Conservation (phyloP, 1,140 invertebrate genomes). For the Conus betulinus region DNA sequence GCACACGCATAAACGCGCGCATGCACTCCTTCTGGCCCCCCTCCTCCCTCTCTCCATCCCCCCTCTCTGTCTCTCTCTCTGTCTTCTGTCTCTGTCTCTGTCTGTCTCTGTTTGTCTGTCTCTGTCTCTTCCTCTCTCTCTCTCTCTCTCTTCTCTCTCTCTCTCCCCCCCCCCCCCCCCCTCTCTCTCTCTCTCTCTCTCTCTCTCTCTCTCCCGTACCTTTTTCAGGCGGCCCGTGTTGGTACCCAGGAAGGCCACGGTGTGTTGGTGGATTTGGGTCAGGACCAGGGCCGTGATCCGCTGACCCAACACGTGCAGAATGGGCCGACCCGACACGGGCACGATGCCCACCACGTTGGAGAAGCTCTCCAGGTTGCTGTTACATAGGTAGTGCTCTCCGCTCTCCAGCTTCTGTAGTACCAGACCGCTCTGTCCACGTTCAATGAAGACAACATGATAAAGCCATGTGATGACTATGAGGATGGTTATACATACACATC, state of each 20-base stretch:
- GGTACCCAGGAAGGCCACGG: constrained; percentile 96
- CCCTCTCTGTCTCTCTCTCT: too few species aligned
- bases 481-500: background rate
- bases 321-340: constrained; percentile 42
- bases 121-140: background rate
- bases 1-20: too few species aligned
- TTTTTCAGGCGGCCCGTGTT: constrained; percentile 85
- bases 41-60: too few species aligned
- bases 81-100: too few species aligned
- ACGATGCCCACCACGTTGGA: constrained; percentile 56
- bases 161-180: background rate
- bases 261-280: constrained; percentile 96
- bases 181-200: background rate
- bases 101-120: too few species aligned
- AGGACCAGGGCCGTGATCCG: constrained; percentile 90
- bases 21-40: too few species aligned
- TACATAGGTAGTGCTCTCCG: constrained; percentile 58
- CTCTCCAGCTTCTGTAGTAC: constrained; percentile 43
- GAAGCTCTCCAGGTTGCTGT: constrained; percentile 56
- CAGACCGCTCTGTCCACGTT: constrained; percentile 40
- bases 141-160: background rate
- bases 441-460: background rate
- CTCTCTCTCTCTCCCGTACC: constrained; percentile 77
- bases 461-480: too few species aligned
- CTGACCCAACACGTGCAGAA: constrained; percentile 44